Evolutionary conservation across 2,113 vertebrate species (phyloP).

Genomic region (Anguilla rostrata): DNA sequence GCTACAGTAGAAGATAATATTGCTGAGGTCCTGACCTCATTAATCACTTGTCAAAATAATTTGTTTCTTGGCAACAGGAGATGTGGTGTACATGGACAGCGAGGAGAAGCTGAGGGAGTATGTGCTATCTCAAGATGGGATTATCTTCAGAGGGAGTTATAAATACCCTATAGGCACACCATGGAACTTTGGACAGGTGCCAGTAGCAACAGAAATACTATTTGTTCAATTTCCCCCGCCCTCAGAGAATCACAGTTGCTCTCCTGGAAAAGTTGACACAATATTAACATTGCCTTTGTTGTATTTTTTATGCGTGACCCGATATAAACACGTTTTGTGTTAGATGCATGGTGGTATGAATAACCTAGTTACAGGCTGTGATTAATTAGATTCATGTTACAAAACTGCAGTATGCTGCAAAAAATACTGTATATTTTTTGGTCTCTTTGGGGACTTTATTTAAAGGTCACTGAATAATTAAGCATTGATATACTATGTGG

Average conservation of each 20-base stretch:
- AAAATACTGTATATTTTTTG: no score
- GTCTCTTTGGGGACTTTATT: no score
- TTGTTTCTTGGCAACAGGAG: constrained; percentile 66
- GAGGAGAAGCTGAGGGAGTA: constrained; percentile 76
- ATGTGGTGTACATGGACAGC: constrained; percentile 76
- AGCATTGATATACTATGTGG: no score
- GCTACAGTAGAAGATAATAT: not conserved
- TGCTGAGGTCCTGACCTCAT: fast-evolving
- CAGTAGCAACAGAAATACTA: constrained; percentile 45
- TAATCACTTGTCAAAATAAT: not conserved
- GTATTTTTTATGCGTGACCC: not conserved
- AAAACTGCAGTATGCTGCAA: no score
- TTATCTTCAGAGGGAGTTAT: constrained; percentile 78
- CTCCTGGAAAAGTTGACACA: not conserved
- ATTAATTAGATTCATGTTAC: no score
- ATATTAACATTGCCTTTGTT: not conserved
- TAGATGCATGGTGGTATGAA: not conserved
- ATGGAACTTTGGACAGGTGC: constrained; percentile 95
- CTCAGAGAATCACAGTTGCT: not conserved
- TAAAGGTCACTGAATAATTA: no score
- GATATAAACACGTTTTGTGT: not conserved
- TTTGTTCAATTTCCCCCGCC: not conserved
- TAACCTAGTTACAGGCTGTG: not conserved
- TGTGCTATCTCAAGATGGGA: constrained; percentile 81
- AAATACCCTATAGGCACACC: constrained; percentile 63